A percentile compares a stretch with the other conserved stretches of the same genome.
phyloP scores from a whole-genome alignment of 37 sponge, comb jelly and placozoan species.

The Tethya wilhelma region DNA sequence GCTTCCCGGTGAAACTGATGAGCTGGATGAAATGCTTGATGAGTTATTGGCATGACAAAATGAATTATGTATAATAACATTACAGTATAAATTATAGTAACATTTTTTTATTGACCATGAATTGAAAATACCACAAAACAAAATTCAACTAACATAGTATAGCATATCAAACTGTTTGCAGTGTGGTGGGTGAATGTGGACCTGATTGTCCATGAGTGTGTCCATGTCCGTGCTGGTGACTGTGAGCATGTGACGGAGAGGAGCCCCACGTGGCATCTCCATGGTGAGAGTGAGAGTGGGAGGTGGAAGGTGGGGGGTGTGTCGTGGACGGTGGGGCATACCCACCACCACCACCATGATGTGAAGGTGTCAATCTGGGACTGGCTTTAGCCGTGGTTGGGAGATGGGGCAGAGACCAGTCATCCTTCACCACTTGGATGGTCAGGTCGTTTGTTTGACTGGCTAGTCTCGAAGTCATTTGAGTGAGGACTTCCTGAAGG shows the following conservation, averaged over 20 bases:
- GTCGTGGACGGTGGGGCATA: not conserved
- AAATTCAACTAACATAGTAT: not conserved
- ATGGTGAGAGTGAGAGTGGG: not conserved
- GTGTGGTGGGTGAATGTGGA: not conserved
- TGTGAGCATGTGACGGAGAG: not conserved
- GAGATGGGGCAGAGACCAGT: constrained; percentile 72
- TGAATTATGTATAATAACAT: not conserved
- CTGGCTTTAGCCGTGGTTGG: not conserved
- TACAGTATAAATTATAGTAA: not conserved
- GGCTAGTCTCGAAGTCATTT: constrained; percentile 76
- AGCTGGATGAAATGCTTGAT: constrained; percentile 62
- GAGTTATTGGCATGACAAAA: constrained; percentile 40
- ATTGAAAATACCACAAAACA: not conserved
- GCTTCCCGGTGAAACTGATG: constrained; percentile 8
- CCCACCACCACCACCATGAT: not conserved
- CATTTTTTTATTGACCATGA: too few species aligned
- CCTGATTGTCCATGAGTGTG: not conserved
- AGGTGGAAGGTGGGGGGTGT: constrained; percentile 7
- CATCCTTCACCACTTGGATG: constrained; percentile 89
- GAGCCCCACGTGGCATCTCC: not conserved
- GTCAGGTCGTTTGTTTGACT: constrained; percentile 85
- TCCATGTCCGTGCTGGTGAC: not conserved
- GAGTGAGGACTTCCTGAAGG: constrained; percentile 73
- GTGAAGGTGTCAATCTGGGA: not conserved
- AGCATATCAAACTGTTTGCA: not conserved